Conservation (phyloP, 2,797 vertebrate genomes). For the Scolopax rusticola region DNA sequence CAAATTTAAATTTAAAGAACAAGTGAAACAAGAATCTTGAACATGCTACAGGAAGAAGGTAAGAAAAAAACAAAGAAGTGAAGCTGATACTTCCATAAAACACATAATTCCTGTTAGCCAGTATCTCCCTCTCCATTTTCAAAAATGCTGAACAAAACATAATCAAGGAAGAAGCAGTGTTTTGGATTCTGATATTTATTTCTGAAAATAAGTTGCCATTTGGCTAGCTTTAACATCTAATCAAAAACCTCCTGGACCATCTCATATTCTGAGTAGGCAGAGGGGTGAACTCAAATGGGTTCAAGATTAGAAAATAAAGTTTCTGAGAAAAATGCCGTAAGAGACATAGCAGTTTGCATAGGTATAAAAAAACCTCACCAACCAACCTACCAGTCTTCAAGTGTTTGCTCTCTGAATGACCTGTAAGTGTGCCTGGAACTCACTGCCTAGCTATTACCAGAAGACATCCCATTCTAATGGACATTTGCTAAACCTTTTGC, state of each 20-base stretch:
- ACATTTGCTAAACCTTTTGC: slow-evolving; percentile 70
- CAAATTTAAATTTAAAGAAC: background rate
- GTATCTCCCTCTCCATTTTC: background rate
- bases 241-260: background rate
- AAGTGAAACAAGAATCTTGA: background rate
- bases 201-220: background rate
- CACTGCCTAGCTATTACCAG: slow-evolving; percentile 54
- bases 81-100: background rate
- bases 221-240: background rate
- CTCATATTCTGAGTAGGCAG: background rate
- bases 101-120: background rate
- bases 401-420: slow-evolving; percentile 35
- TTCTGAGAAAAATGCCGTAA: background rate
- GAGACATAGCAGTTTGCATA: slow-evolving; percentile 19
- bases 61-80: background rate
- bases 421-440: slow-evolving; percentile 54
- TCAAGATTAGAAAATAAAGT: slow-evolving; percentile 29
- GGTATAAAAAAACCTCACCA: slow-evolving; percentile 6
- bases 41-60: background rate
- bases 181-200: background rate
- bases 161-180: background rate
- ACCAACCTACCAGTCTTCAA: background rate
- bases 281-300: background rate
- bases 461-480: slow-evolving; percentile 66
- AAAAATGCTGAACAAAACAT: background rate